Evolutionary conservation across 2,113 vertebrate species (phyloP).

Genomic region (Pica pica): DNA sequence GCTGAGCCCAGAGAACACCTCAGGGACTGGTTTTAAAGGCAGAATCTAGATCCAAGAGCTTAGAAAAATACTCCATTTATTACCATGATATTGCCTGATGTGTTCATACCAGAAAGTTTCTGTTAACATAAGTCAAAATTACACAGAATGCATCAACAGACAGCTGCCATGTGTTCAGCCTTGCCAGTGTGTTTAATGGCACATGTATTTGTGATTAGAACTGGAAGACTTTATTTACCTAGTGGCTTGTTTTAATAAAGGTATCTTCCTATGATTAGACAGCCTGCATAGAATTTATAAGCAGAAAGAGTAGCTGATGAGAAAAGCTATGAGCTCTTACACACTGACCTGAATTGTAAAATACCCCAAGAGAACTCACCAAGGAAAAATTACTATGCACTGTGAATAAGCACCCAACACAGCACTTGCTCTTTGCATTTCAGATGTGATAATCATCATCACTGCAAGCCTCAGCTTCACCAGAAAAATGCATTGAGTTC

Average conservation of each 20-base stretch:
- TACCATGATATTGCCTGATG: not conserved
- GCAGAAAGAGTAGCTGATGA: constrained; percentile 33
- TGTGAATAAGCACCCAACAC: constrained; percentile 33
- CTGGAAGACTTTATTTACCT: constrained; percentile 19
- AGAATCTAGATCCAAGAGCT: not conserved
- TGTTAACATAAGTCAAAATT: not conserved
- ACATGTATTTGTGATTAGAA: not conserved
- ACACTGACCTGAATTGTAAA: constrained; percentile 36
- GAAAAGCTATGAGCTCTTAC: constrained; percentile 46
- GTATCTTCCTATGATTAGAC: not conserved
- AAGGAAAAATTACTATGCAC: constrained; percentile 38
- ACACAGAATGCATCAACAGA: not conserved
- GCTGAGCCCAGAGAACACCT: not conserved
- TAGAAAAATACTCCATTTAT: not conserved
- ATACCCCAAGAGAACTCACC: constrained; percentile 3
- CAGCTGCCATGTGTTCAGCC: not conserved
- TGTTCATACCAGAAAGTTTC: not conserved
- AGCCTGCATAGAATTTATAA: constrained; percentile 18
- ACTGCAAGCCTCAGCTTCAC: constrained; percentile 3
- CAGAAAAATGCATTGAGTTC: not conserved
- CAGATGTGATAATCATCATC: constrained; percentile 14
- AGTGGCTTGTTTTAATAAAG: constrained; percentile 46
- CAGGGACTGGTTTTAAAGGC: not conserved
- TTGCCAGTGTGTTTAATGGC: not conserved
- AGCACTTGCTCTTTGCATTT: constrained; percentile 31